Evolutionary conservation across 2,888 invertebrate species (phyloP), one percentile per base, ranked within the genome.

Genomic region (Athalia cordata): DNA sequence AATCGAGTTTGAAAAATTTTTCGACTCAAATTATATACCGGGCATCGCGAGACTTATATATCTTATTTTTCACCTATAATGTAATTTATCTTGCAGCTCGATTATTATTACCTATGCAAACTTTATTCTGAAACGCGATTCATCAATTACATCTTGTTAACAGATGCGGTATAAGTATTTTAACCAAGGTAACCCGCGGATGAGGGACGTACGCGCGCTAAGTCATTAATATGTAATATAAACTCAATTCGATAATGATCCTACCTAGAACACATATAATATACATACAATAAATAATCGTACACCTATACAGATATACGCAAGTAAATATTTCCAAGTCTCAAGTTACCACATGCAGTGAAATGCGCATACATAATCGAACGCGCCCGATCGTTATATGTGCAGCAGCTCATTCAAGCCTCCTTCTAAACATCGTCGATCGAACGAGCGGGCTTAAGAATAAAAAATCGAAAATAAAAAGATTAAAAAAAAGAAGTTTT

Each of bases 151-250:
- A 62, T 55, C 62, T 77, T 68, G 77, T 77, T 77, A 77, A 47
- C 62, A 49, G 59, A 49, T 61, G 15, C 76, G 50, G 52, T 55
- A 4, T 15, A n/a, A n/a, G 64, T 49, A 13, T 65, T 55, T 8
- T 47, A 64, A 6, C 43, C 52, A 11, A 7, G 8, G 52, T 7
- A 7, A 11, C 55, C 11, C 6, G 55, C n/a, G 55, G 29, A 29
- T 29, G 29, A 29, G 9, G 55, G 9, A n/a, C 13, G 7, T 67
- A 49, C 15, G 11, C 45, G 64, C 64, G 45, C 15, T 43, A 77
- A 77, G 77, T 72, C 77, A 77, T 77, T 77, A 77, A 77, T 72
- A 72, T 29, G 29, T 72, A 72, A 72, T 77, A 61, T 77, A 77
- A 70, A 59, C 77, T 61, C 70, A 61, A 70, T 77, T 72, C 77